Evolutionary conservation across 64 coral and sea anemone species (phyloP), one percentile per base, ranked within the genome.

Genomic region (Acropora yongei): DNA sequence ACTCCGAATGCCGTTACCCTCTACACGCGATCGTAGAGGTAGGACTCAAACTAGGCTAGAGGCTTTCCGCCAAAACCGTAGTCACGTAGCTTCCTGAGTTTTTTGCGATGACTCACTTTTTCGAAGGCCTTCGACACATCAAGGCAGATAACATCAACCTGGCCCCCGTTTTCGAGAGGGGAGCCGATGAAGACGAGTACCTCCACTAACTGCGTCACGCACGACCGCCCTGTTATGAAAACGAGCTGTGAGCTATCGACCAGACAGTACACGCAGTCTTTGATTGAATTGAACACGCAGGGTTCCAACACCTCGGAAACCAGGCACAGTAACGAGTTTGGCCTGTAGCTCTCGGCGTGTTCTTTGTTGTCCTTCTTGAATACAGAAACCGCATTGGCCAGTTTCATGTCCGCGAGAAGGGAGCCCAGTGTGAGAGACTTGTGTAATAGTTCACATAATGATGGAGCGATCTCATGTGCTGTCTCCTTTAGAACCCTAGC

Each of bases 61-160:
- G 87, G 82, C 18, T 73, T 87, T 5, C 91, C 61, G 1, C 20
- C 8, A 8, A 93, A 87, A 57, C 78, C 77, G 30, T 84, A 91
- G 44, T 40, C 13, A 13, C 68, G 39, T 5, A 92, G 80, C 43
- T 85, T 83, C 58, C 41, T 41, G 30, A 78, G 2, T 17, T 80
- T 17, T 45, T 48, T 48, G n/a, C 10, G 14, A 17, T 87, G 83
- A 30, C 86, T 49, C 5, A 93, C 91, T 20, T 93, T 87, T 18
- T 88, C 91, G 72, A 93, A 88, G 18, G 91, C 91, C 66, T 93
- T 93, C 66, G 82, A 79, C 82, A 87, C 86, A 55, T 92, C 90
- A 41, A 30, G 74, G 43, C 79, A 93, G 49, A 93, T 86, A 19
- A 71, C 55, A 66, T 86, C 90, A 49, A 82, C 68, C n/a, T 92